Conservation (phyloP, 2,888 invertebrate genomes). For the Antheraea assamensis region DNA sequence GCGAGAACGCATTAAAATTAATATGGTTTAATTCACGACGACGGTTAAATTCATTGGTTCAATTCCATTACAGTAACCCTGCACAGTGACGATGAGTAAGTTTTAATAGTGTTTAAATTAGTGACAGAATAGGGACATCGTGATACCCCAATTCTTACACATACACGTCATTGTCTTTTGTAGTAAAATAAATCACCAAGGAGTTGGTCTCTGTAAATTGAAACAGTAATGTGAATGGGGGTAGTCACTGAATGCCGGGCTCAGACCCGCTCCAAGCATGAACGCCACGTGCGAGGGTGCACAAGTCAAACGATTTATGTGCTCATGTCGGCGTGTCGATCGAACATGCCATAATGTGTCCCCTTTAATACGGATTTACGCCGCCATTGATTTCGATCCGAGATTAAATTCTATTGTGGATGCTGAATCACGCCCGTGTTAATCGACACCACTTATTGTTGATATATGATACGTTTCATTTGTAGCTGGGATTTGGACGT, state of each 20-base stretch:
- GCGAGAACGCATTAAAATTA: background rate
- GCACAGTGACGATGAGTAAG: background rate
- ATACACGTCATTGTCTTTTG: slow-evolving; percentile 29
- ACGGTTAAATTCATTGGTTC: slow-evolving; percentile 13
- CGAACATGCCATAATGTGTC: slow-evolving; percentile 44
- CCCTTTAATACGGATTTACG: slow-evolving; percentile 69
- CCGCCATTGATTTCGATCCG: slow-evolving; percentile 52
- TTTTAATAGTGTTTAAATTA: slow-evolving; percentile 14
- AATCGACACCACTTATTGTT: slow-evolving; percentile 60
- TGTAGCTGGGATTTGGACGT: slow-evolving; percentile 40
- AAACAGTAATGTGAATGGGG: slow-evolving; percentile 48
- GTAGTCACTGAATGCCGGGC: slow-evolving; percentile 34
- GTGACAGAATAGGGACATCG: slow-evolving; percentile 9
- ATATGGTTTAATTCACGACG: slow-evolving; percentile 4
- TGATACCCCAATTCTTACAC: slow-evolving; percentile 26
- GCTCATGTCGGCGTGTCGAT: slow-evolving; percentile 40
- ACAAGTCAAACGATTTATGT: slow-evolving; percentile 70
- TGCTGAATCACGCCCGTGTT: slow-evolving; percentile 53
- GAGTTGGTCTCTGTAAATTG: slow-evolving; percentile 40
- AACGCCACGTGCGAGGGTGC: slow-evolving; percentile 42
- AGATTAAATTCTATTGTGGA: slow-evolving; percentile 66
- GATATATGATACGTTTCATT: slow-evolving; percentile 54
- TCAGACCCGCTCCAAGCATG: slow-evolving; percentile 19
- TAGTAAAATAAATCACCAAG: slow-evolving; percentile 43
- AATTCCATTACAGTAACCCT: slow-evolving; percentile 13